Evolutionary conservation across 1,140 invertebrate genomes (phyloP).

Genomic region (Drosophila arizonae): DNA sequence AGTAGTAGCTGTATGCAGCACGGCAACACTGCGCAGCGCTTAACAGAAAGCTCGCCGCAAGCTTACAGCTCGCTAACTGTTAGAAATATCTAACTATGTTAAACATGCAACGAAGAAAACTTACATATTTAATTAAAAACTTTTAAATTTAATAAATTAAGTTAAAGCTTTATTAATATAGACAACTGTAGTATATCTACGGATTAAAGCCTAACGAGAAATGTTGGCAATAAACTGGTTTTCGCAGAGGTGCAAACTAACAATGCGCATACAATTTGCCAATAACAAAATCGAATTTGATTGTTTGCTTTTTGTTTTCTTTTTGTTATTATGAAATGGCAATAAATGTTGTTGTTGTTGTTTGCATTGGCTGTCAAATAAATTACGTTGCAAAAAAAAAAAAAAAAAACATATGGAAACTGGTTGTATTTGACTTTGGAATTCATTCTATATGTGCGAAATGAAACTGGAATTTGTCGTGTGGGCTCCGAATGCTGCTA

Average conservation of each 20-base stretch:
- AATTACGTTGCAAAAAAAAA: slow-evolving; percentile 33
- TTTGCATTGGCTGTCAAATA: slow-evolving; percentile 17
- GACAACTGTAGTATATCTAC: background rate
- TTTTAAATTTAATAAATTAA: too few species aligned
- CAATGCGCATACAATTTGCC: slow-evolving; percentile 14
- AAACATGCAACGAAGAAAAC: background rate
- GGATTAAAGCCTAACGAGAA: background rate
- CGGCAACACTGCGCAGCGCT: slow-evolving; percentile 54
- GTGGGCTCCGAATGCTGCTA: slow-evolving; percentile 18
- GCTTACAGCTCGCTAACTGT: slow-evolving; percentile 28
- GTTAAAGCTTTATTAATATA: slow-evolving; percentile 1
- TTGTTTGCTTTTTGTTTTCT: background rate
- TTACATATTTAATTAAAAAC: background rate
- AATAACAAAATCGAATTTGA: slow-evolving; percentile 27
- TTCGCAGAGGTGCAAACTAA: slow-evolving; percentile 5
- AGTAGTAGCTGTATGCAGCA: slow-evolving; percentile 28
- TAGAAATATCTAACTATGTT: background rate
- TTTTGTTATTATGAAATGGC: slow-evolving; percentile 16
- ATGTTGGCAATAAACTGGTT: slow-evolving; percentile 37
- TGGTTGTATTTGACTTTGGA: slow-evolving; percentile 50
- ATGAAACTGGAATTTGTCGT: slow-evolving; percentile 40
- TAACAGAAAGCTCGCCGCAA: slow-evolving; percentile 37
- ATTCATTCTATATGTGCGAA: slow-evolving; percentile 60
- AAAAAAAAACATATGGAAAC: slow-evolving; percentile 26
- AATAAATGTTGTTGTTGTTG: slow-evolving; percentile 44